Conservation (phyloP, 2,113 vertebrate species). For the Mastomys coucha region DNA sequence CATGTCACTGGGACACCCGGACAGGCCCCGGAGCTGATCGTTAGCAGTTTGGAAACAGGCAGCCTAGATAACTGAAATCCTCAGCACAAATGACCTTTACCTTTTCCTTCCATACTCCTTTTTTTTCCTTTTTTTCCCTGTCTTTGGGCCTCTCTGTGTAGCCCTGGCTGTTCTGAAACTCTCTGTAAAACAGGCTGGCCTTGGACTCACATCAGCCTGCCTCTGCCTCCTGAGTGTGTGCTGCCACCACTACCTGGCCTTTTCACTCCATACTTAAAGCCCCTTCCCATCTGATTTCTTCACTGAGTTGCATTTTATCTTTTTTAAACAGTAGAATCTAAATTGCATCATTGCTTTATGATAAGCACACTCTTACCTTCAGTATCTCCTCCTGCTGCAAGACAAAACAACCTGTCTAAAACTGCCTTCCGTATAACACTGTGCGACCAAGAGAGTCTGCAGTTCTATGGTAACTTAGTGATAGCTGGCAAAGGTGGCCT, state of each 20-base stretch:
- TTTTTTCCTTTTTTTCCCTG: background rate
- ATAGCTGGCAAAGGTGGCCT: background rate
- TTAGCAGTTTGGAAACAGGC: background rate
- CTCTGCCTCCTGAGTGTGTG: background rate
- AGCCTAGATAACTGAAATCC: background rate
- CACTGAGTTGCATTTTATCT: background rate
- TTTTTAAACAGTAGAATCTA: background rate
- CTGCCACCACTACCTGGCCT: background rate
- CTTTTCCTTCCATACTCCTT: background rate
- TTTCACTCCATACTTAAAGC: background rate
- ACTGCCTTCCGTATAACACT: background rate
- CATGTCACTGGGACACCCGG: background rate
- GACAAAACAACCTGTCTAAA: background rate
- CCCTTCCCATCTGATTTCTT: background rate
- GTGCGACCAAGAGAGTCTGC: background rate
- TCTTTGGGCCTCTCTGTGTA: background rate
- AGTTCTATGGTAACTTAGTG: background rate
- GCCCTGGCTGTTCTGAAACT: background rate
- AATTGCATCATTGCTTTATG: background rate
- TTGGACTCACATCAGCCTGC: background rate
- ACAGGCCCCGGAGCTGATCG: background rate
- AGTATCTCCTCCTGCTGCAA: background rate
- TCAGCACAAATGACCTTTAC: background rate
- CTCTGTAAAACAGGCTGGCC: background rate
- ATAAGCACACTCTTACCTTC: background rate